A percentile compares a stretch with the other conserved stretches of the same genome.
Evolutionary conservation across 2,113 vertebrate genomes (phyloP).

Genomic region (Prionailurus bengalensis): DNA sequence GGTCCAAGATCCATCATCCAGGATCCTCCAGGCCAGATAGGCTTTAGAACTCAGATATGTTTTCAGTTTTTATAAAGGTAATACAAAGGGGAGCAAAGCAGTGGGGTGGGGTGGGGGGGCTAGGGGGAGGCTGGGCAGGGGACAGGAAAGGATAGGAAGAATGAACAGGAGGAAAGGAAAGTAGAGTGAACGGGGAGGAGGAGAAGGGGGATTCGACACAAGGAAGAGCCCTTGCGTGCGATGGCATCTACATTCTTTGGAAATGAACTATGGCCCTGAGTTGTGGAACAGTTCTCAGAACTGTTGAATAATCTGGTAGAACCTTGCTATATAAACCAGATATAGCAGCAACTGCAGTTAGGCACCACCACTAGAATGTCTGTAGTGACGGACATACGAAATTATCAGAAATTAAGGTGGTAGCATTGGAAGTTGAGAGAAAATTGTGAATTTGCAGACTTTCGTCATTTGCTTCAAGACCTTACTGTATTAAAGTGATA

Average conservation of each 20-base stretch:
- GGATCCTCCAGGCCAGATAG: neutral
- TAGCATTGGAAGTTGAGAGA: neutral
- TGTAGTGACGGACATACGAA: neutral
- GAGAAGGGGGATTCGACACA: accelerated
- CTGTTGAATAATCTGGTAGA: neutral
- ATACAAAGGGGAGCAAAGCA: too few relatives aligned
- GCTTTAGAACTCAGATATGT: neutral
- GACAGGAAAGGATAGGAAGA: too few relatives aligned
- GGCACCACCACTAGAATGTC: neutral
- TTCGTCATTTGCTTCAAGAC: neutral
- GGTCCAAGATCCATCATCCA: neutral
- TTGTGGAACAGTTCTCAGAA: neutral
- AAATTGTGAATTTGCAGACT: slow-evolving; percentile 10
- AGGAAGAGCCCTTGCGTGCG: neutral
- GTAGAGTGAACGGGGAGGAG: neutral
- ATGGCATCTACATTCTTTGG: neutral
- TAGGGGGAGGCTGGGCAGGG: too few relatives aligned
- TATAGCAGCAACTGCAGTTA: neutral
- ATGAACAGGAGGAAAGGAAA: neutral
- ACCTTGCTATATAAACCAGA: neutral
- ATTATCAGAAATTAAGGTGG: neutral
- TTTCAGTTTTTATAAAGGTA: neutral
- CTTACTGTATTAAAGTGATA: neutral
- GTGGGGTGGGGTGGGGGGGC: accelerated
- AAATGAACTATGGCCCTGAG: neutral